Evolutionary conservation across 92 coral and sea anemone genomes (phyloP), one percentile per base, ranked within the genome.

Genomic region (Scolanthus callimorphus): DNA sequence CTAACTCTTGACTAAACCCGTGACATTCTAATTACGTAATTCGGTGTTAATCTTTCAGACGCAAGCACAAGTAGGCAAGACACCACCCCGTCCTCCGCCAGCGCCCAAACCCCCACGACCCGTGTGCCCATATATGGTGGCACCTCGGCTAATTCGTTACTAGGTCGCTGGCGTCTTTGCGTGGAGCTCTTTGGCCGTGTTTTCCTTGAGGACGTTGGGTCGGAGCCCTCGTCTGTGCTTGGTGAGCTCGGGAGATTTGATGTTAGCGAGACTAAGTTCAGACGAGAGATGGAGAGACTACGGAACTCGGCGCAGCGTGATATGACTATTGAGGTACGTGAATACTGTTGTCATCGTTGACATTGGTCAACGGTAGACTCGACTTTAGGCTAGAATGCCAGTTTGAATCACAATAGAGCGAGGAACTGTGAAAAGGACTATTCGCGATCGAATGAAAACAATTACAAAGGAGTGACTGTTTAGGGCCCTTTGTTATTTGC

Each of bases 161-260:
- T 92, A 27, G 91, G 98, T n/a, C 81, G 98, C 29, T 92, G 98
- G 98, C 85, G 98, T 3, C 80, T 92, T 39, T 88, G 94, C 73
- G 90, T 92, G 60, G 98, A 92, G 76, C 57, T 92, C 39, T 92
- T 92, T 69, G 98, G 98, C 53, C 98, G 96, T 17, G 91, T 89
- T 39, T 92, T 92, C 50, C 85, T 88, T 11, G 98, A 92, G 31
- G 96, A 88, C 37, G 98, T 92, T 48, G 98, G 98, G 3, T 83
- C 92, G 6, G 98, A 92, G 57, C 98, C 98, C 1, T 84, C 82
- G 3, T 88, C 96, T 17, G 96, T 92, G 1, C 49, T 92, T 55
- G 86, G 76, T 31, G 98, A 92, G 67, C 72, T 92, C 9, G 98
- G 98, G n/a, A 65, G 98, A 49, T 92, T 92, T 80, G 98, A 92